Conservation (phyloP, 2,888 invertebrate genomes). For the Chrysomela aeneicollis region DNA sequence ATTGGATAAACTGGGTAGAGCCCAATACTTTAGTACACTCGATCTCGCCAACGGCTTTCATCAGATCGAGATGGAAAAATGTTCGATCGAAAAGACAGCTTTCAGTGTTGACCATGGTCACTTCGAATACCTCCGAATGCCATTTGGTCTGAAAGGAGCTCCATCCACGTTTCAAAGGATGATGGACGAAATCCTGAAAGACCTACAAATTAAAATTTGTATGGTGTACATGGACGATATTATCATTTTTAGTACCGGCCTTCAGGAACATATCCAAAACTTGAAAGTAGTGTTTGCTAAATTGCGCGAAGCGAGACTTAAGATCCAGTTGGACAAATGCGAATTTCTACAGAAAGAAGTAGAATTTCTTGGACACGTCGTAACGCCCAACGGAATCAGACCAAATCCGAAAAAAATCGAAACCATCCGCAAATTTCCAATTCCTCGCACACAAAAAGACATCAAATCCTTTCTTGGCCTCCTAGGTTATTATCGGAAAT, state of each 20-base stretch:
- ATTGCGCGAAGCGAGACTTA: slow-evolving; percentile 35
- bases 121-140: too few relatives aligned
- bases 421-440: slow-evolving; percentile 42
- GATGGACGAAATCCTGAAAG: slow-evolving; percentile 31
- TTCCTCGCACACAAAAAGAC: slow-evolving; percentile 44
- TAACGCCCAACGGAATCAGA: slow-evolving; percentile 51
- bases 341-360: slow-evolving; percentile 47
- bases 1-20: slow-evolving; percentile 18
- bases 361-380: slow-evolving; percentile 51
- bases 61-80: slow-evolving; percentile 26
- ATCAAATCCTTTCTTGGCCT: slow-evolving; percentile 49
- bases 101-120: slow-evolving; percentile 26
- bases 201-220: slow-evolving; percentile 47
- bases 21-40: slow-evolving; percentile 3
- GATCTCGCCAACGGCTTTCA: slow-evolving; percentile 30
- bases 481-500: slow-evolving; percentile 33
- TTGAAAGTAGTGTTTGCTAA: slow-evolving; percentile 20
- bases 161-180: slow-evolving; percentile 29
- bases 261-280: slow-evolving; percentile 49
- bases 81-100: slow-evolving; percentile 25
- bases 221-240: slow-evolving; percentile 22
- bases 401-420: too few relatives aligned
- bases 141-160: slow-evolving; percentile 30
- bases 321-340: slow-evolving; percentile 46
- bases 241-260: slow-evolving; percentile 1